These are phyloP conservation scores for Sitodiplosis mosellana DNA, from an alignment of 1,140 invertebrate species.

Conservation along the genomic window DNA sequence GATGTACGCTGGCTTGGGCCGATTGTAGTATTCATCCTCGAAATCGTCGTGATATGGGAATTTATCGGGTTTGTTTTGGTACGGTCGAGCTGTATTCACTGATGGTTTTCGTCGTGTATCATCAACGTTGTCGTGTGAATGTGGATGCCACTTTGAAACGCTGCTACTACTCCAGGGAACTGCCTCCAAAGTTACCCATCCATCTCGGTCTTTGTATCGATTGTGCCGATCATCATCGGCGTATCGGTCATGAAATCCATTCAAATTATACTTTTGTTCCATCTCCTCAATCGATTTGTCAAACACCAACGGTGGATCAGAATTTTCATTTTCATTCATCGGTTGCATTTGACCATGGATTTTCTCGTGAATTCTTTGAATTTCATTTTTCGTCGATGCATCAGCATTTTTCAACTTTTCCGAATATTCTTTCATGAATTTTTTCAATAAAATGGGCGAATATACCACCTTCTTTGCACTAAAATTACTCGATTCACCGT, in stretches of 20 bases:
- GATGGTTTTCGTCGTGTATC: not conserved
- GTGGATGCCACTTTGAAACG: conserved; percentile 58
- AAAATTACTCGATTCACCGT: conserved; percentile 21
- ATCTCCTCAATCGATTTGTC: conserved; percentile 20
- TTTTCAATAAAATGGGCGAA: conserved; percentile 31
- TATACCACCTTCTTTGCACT: conserved; percentile 19
- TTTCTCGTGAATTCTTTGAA: conserved; percentile 24
- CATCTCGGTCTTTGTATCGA: conserved; percentile 43
- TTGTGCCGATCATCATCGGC: conserved; percentile 13
- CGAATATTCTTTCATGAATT: conserved; percentile 35
- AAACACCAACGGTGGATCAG: too few species aligned
- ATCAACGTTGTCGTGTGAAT: conserved; percentile 12
- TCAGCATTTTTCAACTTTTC: conserved; percentile 34
- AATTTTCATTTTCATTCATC: not conserved
- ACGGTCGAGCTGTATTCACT: not conserved
- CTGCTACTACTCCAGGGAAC: conserved; percentile 61
- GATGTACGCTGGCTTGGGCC: not conserved
- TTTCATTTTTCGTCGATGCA: conserved; percentile 24
- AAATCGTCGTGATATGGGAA: conserved; percentile 9
- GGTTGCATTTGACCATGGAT: conserved; percentile 12
- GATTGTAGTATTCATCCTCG: conserved; percentile 6
- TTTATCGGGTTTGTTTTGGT: not conserved
- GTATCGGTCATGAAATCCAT: conserved; percentile 25
- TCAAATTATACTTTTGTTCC: conserved; percentile 22
- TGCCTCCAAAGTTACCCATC: conserved; percentile 57